Conservation (phyloP, 2,797 vertebrate genomes). For the Peromyscus eremicus region DNA sequence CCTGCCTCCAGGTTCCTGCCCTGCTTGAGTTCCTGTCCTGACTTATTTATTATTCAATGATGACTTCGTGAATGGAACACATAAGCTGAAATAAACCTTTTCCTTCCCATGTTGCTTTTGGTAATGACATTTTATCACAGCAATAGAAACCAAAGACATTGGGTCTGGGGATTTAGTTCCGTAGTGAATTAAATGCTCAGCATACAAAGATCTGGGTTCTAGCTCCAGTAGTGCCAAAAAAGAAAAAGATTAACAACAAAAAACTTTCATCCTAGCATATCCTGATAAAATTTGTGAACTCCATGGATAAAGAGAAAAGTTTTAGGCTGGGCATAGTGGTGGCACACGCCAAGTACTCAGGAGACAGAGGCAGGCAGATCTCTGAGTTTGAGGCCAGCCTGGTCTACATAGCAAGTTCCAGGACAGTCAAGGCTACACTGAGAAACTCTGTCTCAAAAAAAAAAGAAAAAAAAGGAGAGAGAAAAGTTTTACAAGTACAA, state of each 20-base stretch:
- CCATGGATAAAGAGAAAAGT: constrained; percentile 19
- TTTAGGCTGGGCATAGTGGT: neutral
- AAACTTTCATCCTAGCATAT: constrained; percentile 22
- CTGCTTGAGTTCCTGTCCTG: neutral
- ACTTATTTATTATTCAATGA: neutral
- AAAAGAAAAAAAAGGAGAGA: neutral
- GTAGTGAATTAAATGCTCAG: neutral
- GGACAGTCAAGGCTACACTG: neutral
- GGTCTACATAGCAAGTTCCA: neutral
- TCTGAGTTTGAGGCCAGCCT: neutral
- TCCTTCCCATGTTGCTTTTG: neutral
- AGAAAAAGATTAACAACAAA: neutral
- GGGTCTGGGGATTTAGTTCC: neutral
- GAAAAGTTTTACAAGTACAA: neutral
- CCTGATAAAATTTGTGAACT: constrained; percentile 46
- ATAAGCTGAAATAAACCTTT: neutral
- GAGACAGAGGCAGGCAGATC: no score
- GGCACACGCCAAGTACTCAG: no score
- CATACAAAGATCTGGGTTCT: neutral
- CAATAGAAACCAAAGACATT: neutral
- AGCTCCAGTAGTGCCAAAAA: neutral
- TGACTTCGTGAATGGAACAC: neutral
- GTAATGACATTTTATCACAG: neutral
- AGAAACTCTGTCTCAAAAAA: neutral
- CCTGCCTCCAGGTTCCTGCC: neutral